These are phyloP conservation scores for Gallinago jamesoni DNA, from an alignment of 2,113 vertebrate genomes.

Conservation along the genomic window DNA sequence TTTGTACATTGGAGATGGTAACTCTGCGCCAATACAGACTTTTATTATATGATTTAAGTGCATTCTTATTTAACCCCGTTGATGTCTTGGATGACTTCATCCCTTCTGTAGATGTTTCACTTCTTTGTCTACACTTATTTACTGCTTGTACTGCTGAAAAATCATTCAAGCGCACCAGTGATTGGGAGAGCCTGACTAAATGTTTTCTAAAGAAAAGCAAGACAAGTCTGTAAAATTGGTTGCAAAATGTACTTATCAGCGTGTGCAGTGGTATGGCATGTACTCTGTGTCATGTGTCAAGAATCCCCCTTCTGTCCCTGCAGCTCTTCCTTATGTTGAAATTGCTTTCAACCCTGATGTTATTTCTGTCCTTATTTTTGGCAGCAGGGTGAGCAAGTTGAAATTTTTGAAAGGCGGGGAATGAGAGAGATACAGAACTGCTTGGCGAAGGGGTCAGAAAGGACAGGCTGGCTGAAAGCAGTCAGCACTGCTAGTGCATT, in stretches of 20 bases:
- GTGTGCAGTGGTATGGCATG: neutral
- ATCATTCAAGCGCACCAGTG: neutral
- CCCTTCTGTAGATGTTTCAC: neutral
- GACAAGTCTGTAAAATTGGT: neutral
- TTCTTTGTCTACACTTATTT: neutral
- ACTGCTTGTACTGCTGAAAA: neutral
- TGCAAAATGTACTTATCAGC: neutral
- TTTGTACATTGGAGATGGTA: neutral
- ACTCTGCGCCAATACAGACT: neutral
- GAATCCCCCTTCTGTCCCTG: neutral
- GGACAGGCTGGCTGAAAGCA: slow-evolving; percentile 29
- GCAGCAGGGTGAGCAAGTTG: neutral
- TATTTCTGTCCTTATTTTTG: slow-evolving; percentile 38
- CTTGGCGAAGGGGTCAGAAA: slow-evolving; percentile 10
- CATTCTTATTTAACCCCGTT: neutral
- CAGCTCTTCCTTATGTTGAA: neutral
- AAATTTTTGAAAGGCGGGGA: neutral
- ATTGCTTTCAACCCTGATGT: neutral
- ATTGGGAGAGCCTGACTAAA: neutral
- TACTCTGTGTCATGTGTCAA: neutral
- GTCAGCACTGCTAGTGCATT: slow-evolving; percentile 10
- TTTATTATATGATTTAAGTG: neutral
- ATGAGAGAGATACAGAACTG: neutral
- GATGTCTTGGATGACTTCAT: neutral
- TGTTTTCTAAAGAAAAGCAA: neutral